Evolutionary conservation across 2,113 vertebrate species (phyloP).

Genomic region (Thunnus thynnus): DNA sequence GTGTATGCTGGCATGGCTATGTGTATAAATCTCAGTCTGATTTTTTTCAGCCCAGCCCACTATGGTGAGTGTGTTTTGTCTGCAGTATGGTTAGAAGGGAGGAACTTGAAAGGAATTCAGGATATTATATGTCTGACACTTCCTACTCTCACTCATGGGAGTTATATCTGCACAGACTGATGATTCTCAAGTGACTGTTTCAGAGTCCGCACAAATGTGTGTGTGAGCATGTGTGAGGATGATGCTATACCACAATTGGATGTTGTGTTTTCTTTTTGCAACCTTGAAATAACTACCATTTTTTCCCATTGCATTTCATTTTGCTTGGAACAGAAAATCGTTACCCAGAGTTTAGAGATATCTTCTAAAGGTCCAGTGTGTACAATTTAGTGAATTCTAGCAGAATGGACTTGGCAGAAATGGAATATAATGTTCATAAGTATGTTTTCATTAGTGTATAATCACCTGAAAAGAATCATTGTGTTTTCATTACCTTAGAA

Average conservation of each 20-base stretch:
- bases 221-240: neutral
- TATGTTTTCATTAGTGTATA: no score
- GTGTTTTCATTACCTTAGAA: no score
- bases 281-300: neutral
- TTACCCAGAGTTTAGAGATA: neutral
- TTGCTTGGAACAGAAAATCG: neutral
- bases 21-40: neutral
- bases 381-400: no score
- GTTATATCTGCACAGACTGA: conserved; percentile 28
- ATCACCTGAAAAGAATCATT: no score
- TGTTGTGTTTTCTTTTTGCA: neutral
- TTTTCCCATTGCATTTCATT: neutral
- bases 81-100: conserved; percentile 4
- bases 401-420: no score
- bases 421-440: no score
- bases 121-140: conserved; percentile 48
- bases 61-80: conserved; percentile 14
- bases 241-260: neutral
- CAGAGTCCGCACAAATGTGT: conserved; percentile 32
- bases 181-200: conserved; percentile 21
- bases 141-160: conserved; percentile 41
- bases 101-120: conserved; percentile 24
- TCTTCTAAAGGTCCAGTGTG: neutral
- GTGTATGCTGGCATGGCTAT: neutral
- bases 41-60: neutral